Conservation (phyloP, 2,113 vertebrate species). For the Lontra canadensis region DNA sequence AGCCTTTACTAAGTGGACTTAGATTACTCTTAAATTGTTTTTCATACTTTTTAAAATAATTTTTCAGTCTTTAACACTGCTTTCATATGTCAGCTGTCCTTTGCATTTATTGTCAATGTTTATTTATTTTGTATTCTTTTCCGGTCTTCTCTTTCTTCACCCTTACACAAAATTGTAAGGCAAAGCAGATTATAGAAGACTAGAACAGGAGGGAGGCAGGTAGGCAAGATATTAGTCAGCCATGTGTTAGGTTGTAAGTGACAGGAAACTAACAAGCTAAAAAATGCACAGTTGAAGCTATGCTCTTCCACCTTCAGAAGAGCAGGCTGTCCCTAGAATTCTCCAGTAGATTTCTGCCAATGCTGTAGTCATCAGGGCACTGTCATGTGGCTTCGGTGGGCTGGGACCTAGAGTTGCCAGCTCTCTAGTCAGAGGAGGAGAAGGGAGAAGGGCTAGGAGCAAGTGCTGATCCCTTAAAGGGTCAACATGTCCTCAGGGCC, state of each 20-base stretch:
- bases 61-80: neutral
- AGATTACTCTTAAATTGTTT: neutral
- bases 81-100: neutral
- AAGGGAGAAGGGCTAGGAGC: neutral
- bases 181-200: neutral
- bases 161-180: neutral
- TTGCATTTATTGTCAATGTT: neutral
- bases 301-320: neutral
- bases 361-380: neutral
- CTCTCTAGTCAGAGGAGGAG: neutral
- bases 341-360: neutral
- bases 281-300: neutral
- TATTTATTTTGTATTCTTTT: neutral
- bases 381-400: too few species aligned
- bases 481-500: too few species aligned
- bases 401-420: neutral
- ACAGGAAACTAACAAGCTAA: neutral
- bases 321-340: neutral
- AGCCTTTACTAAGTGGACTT: neutral
- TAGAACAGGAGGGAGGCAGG: neutral
- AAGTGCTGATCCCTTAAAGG: neutral
- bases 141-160: neutral
- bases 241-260: neutral
- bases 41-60: neutral
- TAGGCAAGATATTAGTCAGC: neutral